Percentiles rank a stretch among this genome's conserved stretches.
phyloP scores from a whole-genome alignment of 2,113 vertebrate species.

The Gasterosteus nipponicus region DNA sequence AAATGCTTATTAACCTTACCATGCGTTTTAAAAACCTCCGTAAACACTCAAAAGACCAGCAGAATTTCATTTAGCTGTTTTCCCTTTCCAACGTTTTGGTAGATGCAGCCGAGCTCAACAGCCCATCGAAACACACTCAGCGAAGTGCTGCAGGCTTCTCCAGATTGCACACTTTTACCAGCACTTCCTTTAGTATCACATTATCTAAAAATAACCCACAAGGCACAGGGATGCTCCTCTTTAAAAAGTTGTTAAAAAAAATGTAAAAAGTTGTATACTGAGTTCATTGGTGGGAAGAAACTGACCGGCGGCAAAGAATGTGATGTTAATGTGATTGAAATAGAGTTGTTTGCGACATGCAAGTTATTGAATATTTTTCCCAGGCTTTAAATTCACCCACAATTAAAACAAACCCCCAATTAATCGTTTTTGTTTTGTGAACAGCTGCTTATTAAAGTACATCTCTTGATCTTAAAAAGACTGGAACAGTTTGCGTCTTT shows the following conservation, averaged over 20 bases:
- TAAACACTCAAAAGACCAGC: constrained; percentile 43
- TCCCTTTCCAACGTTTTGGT: constrained; percentile 35
- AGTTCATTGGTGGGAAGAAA: neutral
- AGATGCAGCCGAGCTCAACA: constrained; percentile 51
- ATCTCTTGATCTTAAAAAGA: constrained; percentile 23
- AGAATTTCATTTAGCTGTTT: constrained; percentile 30
- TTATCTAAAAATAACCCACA: constrained; percentile 45
- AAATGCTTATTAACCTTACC: constrained; percentile 40
- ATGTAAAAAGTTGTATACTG: too few relatives aligned
- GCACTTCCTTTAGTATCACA: constrained; percentile 53
- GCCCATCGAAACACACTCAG: constrained; percentile 67
- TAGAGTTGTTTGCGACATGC: neutral
- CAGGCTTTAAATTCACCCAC: constrained; percentile 3
- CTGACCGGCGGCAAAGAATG: neutral
- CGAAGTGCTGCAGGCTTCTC: constrained; percentile 59
- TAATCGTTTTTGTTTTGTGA: constrained; percentile 57
- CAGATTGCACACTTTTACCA: constrained; percentile 46
- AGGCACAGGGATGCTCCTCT: constrained; percentile 20
- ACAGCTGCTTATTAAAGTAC: constrained; percentile 24
- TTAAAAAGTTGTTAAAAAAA: constrained; percentile 12
- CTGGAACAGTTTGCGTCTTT: constrained; percentile 19
- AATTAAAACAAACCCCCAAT: neutral
- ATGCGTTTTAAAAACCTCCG: constrained; percentile 24
- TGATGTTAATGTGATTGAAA: constrained; percentile 24
- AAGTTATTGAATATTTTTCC: neutral